Base-by-base conservation (phyloP, 2,113 vertebrate genomes). In the Phalacrocorax pelagicus region DNA sequence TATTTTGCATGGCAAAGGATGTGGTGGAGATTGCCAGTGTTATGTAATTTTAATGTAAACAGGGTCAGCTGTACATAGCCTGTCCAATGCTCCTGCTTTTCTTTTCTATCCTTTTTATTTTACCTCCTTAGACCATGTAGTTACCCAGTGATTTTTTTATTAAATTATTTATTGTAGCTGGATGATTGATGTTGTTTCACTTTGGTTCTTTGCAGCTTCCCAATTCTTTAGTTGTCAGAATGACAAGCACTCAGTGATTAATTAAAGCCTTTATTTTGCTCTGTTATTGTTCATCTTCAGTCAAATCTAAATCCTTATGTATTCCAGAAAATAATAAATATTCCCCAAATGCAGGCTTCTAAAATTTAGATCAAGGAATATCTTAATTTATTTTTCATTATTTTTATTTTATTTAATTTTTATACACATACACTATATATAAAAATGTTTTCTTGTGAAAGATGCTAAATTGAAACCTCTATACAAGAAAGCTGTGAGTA, bases 101-200 rank as follows among this genome's bases (percentile, higher is more conserved):
- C 46, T 97, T 97, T 93, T 92, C 63, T 93, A 61, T 93, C 88
- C 77, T 95, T 97, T 94, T 94, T 74, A 30, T 90, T 84, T 81
- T 94, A 79, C 63, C 47, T 92, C 66, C 46, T 72, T 71, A 96
- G 93, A 96, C 97, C 93, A 96, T 92, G 12, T 89, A 97, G 96
- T 87, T 97, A 97, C 63, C 80, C 86, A 95, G 82, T 97, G 97
- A 97, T 96, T 96, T 97, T 97, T 97, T 97, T 75, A 97, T 98
- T 98, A 98, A 98, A 98, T 98, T 98, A 98, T 98, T 98, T 98
- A 98, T 97, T 94, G 95, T 88, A 91, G 74, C 72, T 89, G 94
- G 86, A 96, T 98, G 98, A 98, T 97, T 97, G 98, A 98, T 98
- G 96, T 88, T 96, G 90, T 97, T 98, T 98, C 89, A 96, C 91